A percentile compares a stretch with the other conserved stretches of the same genome.
These are phyloP conservation scores for Enteromius viviparus DNA, from an alignment of 2,797 vertebrate genomes.

Conservation along the genomic window DNA sequence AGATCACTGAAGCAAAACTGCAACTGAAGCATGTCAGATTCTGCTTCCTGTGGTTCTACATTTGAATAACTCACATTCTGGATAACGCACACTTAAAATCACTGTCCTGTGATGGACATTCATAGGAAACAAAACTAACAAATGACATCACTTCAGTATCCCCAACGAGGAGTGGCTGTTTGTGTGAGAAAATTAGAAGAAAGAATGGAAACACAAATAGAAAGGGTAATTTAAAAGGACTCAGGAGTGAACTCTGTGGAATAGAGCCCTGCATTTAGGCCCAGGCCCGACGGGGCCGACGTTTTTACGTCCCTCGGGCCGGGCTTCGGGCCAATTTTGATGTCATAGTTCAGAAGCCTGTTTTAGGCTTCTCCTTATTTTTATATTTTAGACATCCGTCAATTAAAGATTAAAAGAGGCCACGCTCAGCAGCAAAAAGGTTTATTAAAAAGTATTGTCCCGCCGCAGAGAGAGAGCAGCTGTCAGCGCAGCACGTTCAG, in stretches of 20 bases:
- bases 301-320: no score
- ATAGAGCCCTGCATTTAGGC: not conserved
- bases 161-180: not conserved
- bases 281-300: no score
- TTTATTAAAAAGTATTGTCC: no score
- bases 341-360: no score
- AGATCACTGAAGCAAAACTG: conserved; percentile 13
- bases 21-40: not conserved
- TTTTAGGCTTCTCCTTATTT: no score
- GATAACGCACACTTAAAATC: not conserved
- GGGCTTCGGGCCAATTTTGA: no score
- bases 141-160: not conserved
- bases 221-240: not conserved
- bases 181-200: not conserved
- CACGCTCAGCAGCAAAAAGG: no score
- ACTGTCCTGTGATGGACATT: not conserved
- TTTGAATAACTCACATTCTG: not conserved
- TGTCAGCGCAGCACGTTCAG: no score
- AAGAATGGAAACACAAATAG: not conserved
- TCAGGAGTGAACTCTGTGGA: not conserved
- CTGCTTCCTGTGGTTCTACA: conserved; percentile 2
- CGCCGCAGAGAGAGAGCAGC: no score
- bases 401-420: no score
- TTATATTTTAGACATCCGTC: no score
- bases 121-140: not conserved